Percentiles rank a stretch among this genome's conserved stretches.
phyloP scores from a whole-genome alignment of 2,888 invertebrate species.

The Drosophila subquinaria region DNA sequence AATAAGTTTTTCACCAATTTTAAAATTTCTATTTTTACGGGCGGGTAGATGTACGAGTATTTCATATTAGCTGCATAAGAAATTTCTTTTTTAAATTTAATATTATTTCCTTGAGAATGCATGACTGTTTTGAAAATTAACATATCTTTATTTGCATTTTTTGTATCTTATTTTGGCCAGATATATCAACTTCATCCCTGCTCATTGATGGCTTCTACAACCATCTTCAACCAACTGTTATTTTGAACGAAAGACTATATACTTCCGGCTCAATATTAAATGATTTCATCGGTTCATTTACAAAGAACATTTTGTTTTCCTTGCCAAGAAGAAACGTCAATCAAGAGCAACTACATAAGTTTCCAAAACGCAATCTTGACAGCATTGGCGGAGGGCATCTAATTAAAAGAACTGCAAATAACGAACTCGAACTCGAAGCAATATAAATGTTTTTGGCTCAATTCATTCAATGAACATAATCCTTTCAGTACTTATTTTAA shows the following conservation, averaged over 20 bases:
- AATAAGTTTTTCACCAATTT: slow-evolving; percentile 12
- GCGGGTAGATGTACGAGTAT: background rate
- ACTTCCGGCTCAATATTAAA: slow-evolving; percentile 26
- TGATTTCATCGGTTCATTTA: slow-evolving; percentile 29
- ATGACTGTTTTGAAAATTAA: slow-evolving; percentile 29
- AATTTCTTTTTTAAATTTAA: background rate
- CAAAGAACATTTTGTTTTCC: slow-evolving; percentile 19
- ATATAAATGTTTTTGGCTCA: slow-evolving; percentile 4
- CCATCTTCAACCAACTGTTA: slow-evolving; percentile 33
- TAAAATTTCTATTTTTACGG: background rate
- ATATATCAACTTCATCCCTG: slow-evolving; percentile 53
- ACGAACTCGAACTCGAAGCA: slow-evolving; percentile 8
- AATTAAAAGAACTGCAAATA: slow-evolving; percentile 53
- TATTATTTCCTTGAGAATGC: slow-evolving; percentile 1
- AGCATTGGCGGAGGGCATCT: slow-evolving; percentile 73
- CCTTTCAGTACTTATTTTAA: slow-evolving; percentile 9
- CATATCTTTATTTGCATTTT: slow-evolving; percentile 15
- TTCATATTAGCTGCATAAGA: background rate
- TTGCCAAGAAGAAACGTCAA: background rate
- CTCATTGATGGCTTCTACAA: slow-evolving; percentile 45
- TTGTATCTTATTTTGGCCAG: slow-evolving; percentile 43
- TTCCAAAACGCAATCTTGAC: slow-evolving; percentile 67
- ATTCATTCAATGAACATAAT: background rate
- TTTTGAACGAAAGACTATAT: slow-evolving; percentile 36
- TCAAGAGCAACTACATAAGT: slow-evolving; percentile 19